phyloP scores from a whole-genome alignment of 2,888 invertebrate genomes.

The Cecidostiba fungosa region DNA sequence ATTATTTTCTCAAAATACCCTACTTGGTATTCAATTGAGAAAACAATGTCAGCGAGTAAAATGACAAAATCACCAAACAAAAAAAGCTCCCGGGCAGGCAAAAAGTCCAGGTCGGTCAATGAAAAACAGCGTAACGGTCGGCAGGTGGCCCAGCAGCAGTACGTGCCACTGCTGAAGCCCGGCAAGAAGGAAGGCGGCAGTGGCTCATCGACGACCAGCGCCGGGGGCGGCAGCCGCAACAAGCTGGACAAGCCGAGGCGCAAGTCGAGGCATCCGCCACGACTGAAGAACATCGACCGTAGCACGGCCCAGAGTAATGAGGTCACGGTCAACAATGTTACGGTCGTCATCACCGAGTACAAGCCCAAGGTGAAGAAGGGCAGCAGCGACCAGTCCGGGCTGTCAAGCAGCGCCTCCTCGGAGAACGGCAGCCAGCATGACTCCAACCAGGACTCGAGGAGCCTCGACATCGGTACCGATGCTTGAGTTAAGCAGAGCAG shows the following conservation, averaged over 20 bases:
- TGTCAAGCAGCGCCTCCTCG: slow-evolving; percentile 80
- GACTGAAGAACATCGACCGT: slow-evolving; percentile 95
- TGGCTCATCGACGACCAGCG: slow-evolving; percentile 73
- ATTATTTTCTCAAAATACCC: slow-evolving; percentile 15
- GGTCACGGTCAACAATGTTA: slow-evolving; percentile 98
- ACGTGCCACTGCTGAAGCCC: slow-evolving; percentile 80
- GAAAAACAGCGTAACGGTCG: slow-evolving; percentile 62
- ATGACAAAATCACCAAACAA: slow-evolving; percentile 18
- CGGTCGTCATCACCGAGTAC: slow-evolving; percentile 98
- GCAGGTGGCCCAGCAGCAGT: slow-evolving; percentile 79
- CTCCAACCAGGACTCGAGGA: slow-evolving; percentile 80
- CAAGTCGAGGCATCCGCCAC: slow-evolving; percentile 85
- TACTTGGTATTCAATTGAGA: neutral
- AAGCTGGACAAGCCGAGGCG: slow-evolving; percentile 78
- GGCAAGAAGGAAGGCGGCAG: slow-evolving; percentile 80
- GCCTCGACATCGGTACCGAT: slow-evolving; percentile 80
- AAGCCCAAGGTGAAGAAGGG: slow-evolving; percentile 86
- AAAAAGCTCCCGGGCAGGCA: slow-evolving; percentile 43
- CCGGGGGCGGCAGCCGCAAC: slow-evolving; percentile 67
- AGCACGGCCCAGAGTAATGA: slow-evolving; percentile 96
- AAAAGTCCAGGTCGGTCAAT: slow-evolving; percentile 62
- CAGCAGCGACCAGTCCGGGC: slow-evolving; percentile 79
- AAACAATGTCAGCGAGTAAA: neutral
- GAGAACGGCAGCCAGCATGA: slow-evolving; percentile 81
- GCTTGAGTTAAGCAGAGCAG: slow-evolving; percentile 71